Base-by-base conservation (phyloP, 2,888 invertebrate genomes). In the Escarpia spicata region DNA sequence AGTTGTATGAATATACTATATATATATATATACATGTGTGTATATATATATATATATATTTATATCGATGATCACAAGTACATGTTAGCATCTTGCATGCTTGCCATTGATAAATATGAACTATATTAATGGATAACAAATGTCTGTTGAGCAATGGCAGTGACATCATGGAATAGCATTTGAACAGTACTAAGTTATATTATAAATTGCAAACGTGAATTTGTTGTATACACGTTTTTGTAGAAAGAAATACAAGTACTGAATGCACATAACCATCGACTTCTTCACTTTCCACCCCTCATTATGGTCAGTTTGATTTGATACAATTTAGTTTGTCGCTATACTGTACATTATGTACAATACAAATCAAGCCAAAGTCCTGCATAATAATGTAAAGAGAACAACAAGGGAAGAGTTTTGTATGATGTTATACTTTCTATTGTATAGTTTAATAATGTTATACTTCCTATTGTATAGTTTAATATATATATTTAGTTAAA, bases 271-370 rank as follows among this genome's bases (percentile, higher is more conserved):
- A 96, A 96, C 93, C 95, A 95, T 93, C 94, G 96, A 92, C 95
- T 96, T 93, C 93, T 96, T 90, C 96, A 96, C 94, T 96, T 96
- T 93, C 96, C 96, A 8, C 96, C 96, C 43, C 94, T 96, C 37
- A 93, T 94, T 26, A 93, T 92, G 93, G 93, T 75, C 1, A 75
- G 75, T 75, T 75, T 9, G 52, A 52, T 52, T 52, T 52, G 52
- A 52, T 52, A 15, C 15, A 52, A 9, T 37, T 37, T 37, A 37
- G 37, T 37, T 37, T 37, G 37, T 37, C 37, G 1, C 37, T 37
- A 37, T 37, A 37, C 0, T 37, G 37, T 37, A 37, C 37, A 37
- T 37, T 37, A 37, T 37, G 37, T 37, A 37, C 37, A 37, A 37
- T 37, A 37, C 37, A 37, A 37, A 37, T 37, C 37, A 37, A 37